A percentile compares a stretch with the other conserved stretches of the same genome.
Conservation (phyloP, 2,888 invertebrate genomes). For the Pachydiplax longipennis region DNA sequence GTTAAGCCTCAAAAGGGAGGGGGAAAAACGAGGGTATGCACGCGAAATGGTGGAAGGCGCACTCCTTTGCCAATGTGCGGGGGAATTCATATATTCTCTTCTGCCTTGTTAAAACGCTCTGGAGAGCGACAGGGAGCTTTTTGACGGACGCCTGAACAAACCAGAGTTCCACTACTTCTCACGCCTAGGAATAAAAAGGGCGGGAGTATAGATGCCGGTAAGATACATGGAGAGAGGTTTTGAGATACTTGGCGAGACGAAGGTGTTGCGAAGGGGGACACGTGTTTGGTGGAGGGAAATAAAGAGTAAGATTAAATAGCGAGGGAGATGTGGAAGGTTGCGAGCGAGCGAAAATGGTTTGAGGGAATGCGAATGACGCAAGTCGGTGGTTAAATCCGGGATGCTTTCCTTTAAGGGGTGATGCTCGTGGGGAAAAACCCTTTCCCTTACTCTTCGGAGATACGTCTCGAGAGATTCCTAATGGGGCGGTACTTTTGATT, state of each 20-base stretch:
- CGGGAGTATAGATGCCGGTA: not conserved
- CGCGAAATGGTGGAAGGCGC: not conserved
- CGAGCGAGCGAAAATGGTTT: not conserved
- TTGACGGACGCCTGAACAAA: constrained; percentile 23
- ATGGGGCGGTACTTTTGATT: not conserved
- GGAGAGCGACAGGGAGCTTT: not conserved
- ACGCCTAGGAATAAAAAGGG: constrained; percentile 13
- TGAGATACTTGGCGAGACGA: constrained; percentile 3
- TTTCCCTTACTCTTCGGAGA: not conserved
- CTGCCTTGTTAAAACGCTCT: not conserved
- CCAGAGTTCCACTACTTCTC: constrained; percentile 13
- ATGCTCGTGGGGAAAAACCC: not conserved
- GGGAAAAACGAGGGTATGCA: not conserved
- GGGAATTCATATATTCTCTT: not conserved
- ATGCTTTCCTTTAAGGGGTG: not conserved
- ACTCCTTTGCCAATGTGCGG: not conserved
- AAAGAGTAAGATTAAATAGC: not conserved
- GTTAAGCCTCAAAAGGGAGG: not conserved
- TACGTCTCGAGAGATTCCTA: not conserved
- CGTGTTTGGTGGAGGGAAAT: not conserved
- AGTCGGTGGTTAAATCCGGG: not conserved
- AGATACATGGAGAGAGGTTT: not conserved
- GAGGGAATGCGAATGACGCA: not conserved
- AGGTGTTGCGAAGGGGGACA: not conserved
- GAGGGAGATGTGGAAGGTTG: not conserved